Evolutionary conservation across 2,888 invertebrate genomes (phyloP), one percentile per base, ranked within the genome.

Genomic region (Acleris sparsana): DNA sequence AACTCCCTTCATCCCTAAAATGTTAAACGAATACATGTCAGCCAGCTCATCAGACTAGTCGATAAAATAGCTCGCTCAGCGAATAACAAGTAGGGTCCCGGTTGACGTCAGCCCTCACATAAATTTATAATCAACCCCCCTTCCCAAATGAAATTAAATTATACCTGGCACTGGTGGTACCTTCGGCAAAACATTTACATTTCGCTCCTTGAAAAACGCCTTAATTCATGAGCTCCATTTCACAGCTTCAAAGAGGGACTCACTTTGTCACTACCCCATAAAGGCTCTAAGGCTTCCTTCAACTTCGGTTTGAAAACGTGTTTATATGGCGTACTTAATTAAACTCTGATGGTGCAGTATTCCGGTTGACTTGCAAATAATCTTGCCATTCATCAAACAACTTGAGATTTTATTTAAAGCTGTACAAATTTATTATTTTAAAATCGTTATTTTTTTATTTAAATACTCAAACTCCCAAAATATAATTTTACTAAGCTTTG

Each of bases 91-190:
- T 82, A 83, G 82, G 74, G 72, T 67, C 70, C 69, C 68, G 66
- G 56, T 75, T 82, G 79, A 84, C 82, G 85, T 85, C 87, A 86
- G 79, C 82, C 82, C 82, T 80, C 81, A 85, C 85, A 89, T 88
- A 88, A 90, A 89, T 90, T 89, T 87, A 89, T 89, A 90, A 89
- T 89, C 87, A 89, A 88, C 86, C 82, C 80, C 74, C 77, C 85
- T 82, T 80, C 81, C 83, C 80, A 84, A 86, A 87, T 84, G 79
- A 87, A 89, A 89, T 89, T 86, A 86, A 90, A 90, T 90, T 88
- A 87, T 84, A 88, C 87, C 86, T 87, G 86, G 84, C 83, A 82
- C 80, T 81, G 85, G 83, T 79, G 85, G 83, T 79, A 81, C 83
- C 85, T 85, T 85, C 74, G 82, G 75, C 80, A 85, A 87, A 88